These are phyloP conservation scores for Eutolmus rufibarbis DNA, from an alignment of 2,888 invertebrate species.

Conservation along the genomic window DNA sequence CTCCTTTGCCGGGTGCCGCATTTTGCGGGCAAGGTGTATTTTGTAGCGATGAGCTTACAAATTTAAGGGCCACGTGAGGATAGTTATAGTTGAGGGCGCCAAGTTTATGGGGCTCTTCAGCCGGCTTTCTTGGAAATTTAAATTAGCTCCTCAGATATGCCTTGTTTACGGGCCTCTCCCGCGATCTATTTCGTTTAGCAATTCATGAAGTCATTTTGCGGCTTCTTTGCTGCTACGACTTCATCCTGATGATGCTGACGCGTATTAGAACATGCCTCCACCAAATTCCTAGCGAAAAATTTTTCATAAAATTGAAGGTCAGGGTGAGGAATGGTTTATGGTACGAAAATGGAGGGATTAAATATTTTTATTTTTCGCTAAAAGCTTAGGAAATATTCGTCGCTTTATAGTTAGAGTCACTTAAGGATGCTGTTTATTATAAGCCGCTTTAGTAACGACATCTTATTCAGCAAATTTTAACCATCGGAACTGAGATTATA, in stretches of 20 bases:
- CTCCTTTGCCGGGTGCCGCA: not conserved
- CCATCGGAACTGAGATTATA: not conserved
- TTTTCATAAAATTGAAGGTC: not conserved
- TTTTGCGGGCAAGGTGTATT: not conserved
- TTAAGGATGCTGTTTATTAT: not conserved
- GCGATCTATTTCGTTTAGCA: not conserved
- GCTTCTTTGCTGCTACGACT: not conserved
- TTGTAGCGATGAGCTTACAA: not conserved
- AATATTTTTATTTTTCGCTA: not conserved
- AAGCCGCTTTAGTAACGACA: not conserved
- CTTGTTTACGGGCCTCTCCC: not conserved
- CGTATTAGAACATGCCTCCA: not conserved
- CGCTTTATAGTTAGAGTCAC: not conserved
- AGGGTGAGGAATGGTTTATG: not conserved
- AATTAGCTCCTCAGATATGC: not conserved
- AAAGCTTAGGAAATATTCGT: not conserved
- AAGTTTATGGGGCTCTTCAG: not conserved
- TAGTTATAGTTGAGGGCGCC: not conserved
- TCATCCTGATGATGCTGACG: not conserved
- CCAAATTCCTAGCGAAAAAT: not conserved
- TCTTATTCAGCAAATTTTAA: not conserved
- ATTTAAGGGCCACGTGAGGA: not conserved
- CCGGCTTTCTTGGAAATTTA: not conserved
- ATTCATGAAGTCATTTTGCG: not conserved
- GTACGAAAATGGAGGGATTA: not conserved